A percentile compares a stretch with the other conserved stretches of the same genome.
Evolutionary conservation across 2,797 vertebrate species (phyloP).

Genomic region (Xerus rutilus): DNA sequence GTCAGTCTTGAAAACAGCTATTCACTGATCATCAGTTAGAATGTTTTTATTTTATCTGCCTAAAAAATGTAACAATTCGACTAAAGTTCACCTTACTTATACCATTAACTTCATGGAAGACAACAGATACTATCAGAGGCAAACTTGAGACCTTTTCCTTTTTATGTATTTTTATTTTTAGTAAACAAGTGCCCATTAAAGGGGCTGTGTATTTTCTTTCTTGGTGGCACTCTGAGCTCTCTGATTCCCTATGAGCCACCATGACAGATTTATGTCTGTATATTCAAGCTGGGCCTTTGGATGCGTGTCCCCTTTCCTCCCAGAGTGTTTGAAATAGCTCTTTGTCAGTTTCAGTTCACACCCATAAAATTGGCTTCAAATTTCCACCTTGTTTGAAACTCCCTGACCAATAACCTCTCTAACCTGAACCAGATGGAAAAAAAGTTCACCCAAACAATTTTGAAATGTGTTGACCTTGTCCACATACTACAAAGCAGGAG

Average conservation of each 20-base stretch:
- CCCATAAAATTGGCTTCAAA: slow-evolving; percentile 81
- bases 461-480: slow-evolving; percentile 70
- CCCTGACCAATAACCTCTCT: slow-evolving; percentile 70
- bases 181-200: not conserved
- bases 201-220: slow-evolving; percentile 21
- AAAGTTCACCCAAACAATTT: slow-evolving; percentile 77
- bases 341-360: slow-evolving; percentile 81
- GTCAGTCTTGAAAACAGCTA: too few species aligned
- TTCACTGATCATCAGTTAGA: not conserved
- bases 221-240: not conserved
- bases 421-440: slow-evolving; percentile 80
- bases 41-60: not conserved
- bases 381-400: slow-evolving; percentile 82
- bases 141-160: not conserved
- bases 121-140: not conserved
- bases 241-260: not conserved
- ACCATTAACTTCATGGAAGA: not conserved
- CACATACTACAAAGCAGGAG: slow-evolving; percentile 52
- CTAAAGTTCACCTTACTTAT: not conserved
- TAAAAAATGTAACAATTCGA: not conserved
- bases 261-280: slow-evolving; percentile 53
- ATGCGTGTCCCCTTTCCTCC: not conserved
- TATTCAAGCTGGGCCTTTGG: not conserved
- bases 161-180: not conserved
- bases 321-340: slow-evolving; percentile 70